These are phyloP conservation scores for Druceiella hillmani DNA, from an alignment of 2,888 invertebrate species.

Conservation along the genomic window DNA sequence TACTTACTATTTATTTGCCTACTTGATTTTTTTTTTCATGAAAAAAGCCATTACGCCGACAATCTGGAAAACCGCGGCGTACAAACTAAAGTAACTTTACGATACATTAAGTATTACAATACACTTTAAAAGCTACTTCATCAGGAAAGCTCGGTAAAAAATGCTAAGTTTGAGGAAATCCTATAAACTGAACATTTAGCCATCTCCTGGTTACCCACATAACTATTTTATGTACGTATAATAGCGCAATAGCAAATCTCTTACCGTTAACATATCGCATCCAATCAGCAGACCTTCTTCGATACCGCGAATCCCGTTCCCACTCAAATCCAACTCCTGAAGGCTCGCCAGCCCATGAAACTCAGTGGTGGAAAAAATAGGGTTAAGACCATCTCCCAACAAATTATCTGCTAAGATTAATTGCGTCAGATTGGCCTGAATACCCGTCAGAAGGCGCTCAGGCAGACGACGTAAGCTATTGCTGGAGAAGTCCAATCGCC, in stretches of 20 bases:
- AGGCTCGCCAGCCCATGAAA: slow-evolving; percentile 71
- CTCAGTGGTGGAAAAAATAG: slow-evolving; percentile 83
- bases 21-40: too few species aligned
- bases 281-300: slow-evolving; percentile 85
- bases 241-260: slow-evolving; percentile 58
- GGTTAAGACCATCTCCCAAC: slow-evolving; percentile 85
- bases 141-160: too few species aligned
- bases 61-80: too few species aligned
- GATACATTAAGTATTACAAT: too few species aligned
- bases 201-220: too few species aligned
- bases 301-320: slow-evolving; percentile 74
- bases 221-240: slow-evolving; percentile 68
- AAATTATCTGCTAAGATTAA: slow-evolving; percentile 72
- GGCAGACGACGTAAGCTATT: slow-evolving; percentile 76
- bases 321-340: slow-evolving; percentile 69
- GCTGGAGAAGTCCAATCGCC: slow-evolving; percentile 74
- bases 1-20: too few species aligned
- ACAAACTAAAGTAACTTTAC: too few species aligned
- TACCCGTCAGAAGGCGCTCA: slow-evolving; percentile 65
- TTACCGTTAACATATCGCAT: slow-evolving; percentile 67
- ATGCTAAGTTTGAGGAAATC: too few species aligned
- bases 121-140: too few species aligned
- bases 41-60: too few species aligned
- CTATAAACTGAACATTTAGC: too few species aligned
- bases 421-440: slow-evolving; percentile 61